Evolutionary conservation across 2,113 vertebrate species (phyloP).

Genomic region (Ceratotherium simum): DNA sequence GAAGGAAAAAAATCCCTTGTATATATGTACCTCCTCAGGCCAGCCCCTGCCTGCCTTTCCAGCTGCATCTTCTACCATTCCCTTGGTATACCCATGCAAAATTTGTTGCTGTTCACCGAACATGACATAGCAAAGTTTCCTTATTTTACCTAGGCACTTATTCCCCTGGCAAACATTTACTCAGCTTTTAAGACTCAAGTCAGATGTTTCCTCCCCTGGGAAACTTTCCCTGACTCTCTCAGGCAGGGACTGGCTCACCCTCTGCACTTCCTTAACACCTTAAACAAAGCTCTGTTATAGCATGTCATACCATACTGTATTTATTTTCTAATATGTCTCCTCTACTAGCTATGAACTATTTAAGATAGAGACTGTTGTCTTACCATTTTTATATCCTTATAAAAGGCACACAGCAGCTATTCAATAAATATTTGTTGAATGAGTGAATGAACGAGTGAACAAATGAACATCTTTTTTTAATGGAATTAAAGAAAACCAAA

Average conservation of each 20-base stretch:
- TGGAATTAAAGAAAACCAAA: neutral
- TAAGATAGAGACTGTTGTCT: neutral
- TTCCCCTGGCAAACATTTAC: conserved; percentile 50
- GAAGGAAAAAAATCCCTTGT: neutral
- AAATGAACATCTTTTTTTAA: neutral
- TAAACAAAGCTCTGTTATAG: neutral
- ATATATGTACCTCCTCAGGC: neutral
- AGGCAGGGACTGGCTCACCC: neutral
- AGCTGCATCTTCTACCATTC: neutral
- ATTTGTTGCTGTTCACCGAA: neutral
- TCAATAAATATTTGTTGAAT: conserved; percentile 31
- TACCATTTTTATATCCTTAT: conserved; percentile 26
- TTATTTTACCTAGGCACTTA: neutral
- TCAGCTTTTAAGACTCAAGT: conserved; percentile 43
- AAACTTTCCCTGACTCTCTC: neutral
- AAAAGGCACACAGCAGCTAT: neutral
- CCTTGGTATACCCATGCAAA: neutral
- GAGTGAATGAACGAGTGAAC: conserved; percentile 8
- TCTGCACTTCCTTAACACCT: neutral
- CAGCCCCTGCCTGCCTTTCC: neutral
- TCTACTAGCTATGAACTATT: neutral
- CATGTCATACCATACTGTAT: neutral
- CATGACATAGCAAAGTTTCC: neutral
- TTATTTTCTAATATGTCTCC: neutral
- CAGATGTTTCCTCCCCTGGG: neutral